Conservation (phyloP, 2,888 invertebrate genomes). For the Hirtodrosophila cameraria region DNA sequence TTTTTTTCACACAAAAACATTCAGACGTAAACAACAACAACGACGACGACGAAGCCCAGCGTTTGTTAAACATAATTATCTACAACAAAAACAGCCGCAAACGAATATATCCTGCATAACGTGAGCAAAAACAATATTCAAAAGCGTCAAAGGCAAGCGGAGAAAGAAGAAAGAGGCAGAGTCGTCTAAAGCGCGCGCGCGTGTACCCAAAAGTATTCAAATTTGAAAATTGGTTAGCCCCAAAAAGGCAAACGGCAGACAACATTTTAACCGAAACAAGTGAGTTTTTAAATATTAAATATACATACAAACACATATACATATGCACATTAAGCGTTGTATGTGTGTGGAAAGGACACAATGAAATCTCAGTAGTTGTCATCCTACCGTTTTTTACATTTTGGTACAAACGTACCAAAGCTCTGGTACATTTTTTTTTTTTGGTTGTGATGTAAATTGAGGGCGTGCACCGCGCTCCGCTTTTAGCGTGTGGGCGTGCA, state of each 20-base stretch:
- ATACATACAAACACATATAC: slow-evolving; percentile 11
- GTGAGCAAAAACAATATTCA: slow-evolving; percentile 6
- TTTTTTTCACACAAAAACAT: slow-evolving; percentile 35
- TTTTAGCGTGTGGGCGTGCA: slow-evolving; percentile 16
- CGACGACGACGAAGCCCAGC: slow-evolving; percentile 50
- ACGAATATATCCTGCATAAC: slow-evolving; percentile 41
- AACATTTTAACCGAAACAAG: slow-evolving; percentile 63
- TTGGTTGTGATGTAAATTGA: slow-evolving; percentile 32
- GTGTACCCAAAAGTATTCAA: slow-evolving; percentile 35
- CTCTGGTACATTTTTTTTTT: no score
- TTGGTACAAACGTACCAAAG: no score
- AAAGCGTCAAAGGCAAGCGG: slow-evolving; percentile 4
- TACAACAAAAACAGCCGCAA: slow-evolving; percentile 37
- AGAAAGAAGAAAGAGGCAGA: slow-evolving; percentile 21
- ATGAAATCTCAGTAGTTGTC: no score
- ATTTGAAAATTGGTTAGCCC: slow-evolving; percentile 45
- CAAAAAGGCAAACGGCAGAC: slow-evolving; percentile 28
- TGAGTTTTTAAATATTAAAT: slow-evolving; percentile 73
- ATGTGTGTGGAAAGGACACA: background rate
- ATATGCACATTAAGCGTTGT: background rate
- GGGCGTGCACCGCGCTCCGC: slow-evolving; percentile 18
- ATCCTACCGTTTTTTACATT: no score
- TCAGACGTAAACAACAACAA: slow-evolving; percentile 39
- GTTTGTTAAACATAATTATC: slow-evolving; percentile 41
- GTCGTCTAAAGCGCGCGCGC: slow-evolving; percentile 69